Evolutionary conservation across 2,888 invertebrate genomes (phyloP).

Genomic region (Lampropteryx suffumata): DNA sequence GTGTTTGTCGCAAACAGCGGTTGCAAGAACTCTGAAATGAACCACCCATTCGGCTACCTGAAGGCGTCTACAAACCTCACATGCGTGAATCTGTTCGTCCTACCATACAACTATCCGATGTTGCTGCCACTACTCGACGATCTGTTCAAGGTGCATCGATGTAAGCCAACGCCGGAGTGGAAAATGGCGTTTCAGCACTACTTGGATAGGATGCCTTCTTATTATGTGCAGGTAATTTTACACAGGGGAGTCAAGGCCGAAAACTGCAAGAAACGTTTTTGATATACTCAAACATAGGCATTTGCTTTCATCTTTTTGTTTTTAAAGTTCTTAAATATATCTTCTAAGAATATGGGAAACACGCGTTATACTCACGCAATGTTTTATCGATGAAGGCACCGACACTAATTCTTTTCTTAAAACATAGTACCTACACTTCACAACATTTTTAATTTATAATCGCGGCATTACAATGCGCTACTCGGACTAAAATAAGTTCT

Average conservation of each 20-base stretch:
- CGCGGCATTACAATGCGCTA: too few relatives aligned
- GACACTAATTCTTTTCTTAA: too few relatives aligned
- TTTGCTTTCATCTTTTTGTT: too few relatives aligned
- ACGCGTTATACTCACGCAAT: too few relatives aligned
- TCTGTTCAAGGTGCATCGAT: conserved; percentile 94
- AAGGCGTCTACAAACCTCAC: conserved; percentile 97
- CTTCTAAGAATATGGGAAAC: too few relatives aligned
- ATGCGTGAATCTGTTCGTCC: conserved; percentile 97
- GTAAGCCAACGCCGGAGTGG: conserved; percentile 97
- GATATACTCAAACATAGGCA: too few relatives aligned
- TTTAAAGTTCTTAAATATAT: too few relatives aligned
- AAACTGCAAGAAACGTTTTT: too few relatives aligned
- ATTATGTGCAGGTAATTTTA: conserved; percentile 89
- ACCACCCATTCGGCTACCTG: conserved; percentile 98
- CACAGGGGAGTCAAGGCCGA: neutral
- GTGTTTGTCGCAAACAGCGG: conserved; percentile 95
- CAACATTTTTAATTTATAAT: too few relatives aligned
- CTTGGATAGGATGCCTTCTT: conserved; percentile 97
- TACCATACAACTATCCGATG: conserved; percentile 99
- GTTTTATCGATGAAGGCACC: too few relatives aligned
- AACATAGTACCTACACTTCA: too few relatives aligned
- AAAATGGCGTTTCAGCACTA: conserved; percentile 96
- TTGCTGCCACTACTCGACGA: conserved; percentile 96
- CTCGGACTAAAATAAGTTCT: too few relatives aligned
- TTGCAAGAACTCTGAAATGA: conserved; percentile 90